These are phyloP conservation scores for Cheiracanthium punctorium DNA, from an alignment of 2,888 invertebrate genomes.

Conservation along the genomic window DNA sequence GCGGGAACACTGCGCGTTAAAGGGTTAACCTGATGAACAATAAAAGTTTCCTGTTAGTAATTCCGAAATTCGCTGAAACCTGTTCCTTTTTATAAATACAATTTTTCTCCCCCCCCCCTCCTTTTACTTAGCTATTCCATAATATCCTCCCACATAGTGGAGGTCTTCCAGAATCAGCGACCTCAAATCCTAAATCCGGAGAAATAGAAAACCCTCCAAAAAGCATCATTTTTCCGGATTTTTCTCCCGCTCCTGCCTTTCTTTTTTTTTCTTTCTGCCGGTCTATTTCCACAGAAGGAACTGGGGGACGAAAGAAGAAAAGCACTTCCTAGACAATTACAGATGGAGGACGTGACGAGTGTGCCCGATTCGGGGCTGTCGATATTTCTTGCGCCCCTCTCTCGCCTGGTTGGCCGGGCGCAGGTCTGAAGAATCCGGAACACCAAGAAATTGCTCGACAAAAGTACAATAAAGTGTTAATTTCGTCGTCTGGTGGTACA, in stretches of 20 bases:
- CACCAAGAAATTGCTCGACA: no score
- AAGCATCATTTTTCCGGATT: constrained; percentile 19
- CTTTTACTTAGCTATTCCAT: no score
- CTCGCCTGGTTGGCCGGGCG: background rate
- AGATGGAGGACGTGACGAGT: constrained; percentile 50
- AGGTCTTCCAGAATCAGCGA: constrained; percentile 35
- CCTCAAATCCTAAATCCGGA: constrained; percentile 30
- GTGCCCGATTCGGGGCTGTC: constrained; percentile 14
- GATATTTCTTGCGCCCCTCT: constrained; percentile 5
- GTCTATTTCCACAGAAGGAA: constrained; percentile 45
- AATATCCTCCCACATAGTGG: no score
- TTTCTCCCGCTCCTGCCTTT: constrained; percentile 1
- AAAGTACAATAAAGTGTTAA: no score
- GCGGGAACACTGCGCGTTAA: no score
- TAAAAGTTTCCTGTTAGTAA: no score
- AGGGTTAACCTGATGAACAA: no score
- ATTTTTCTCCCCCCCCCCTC: no score
- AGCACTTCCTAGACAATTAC: constrained; percentile 67
- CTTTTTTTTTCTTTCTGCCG: constrained; percentile 18
- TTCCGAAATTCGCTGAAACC: no score
- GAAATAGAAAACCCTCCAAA: constrained; percentile 18
- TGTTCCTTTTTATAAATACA: no score
- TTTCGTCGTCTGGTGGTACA: no score
- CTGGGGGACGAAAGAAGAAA: constrained; percentile 25
- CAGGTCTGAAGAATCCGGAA: no score